Evolutionary conservation across 2,888 invertebrate genomes (phyloP).

Genomic region (Eilema sororculum): DNA sequence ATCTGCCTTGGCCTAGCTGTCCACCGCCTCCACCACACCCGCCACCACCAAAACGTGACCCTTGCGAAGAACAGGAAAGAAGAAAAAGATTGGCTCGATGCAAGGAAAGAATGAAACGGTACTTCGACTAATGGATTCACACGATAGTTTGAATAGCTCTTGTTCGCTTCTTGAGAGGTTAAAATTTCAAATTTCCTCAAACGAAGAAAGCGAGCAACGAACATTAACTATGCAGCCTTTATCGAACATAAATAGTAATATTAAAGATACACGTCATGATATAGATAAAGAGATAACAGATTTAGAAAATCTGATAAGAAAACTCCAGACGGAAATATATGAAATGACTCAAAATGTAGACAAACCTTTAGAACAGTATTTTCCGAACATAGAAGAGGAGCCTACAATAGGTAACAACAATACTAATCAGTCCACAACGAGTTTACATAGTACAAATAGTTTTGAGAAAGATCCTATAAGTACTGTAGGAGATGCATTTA

Average conservation of each 20-base stretch:
- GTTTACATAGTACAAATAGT: not conserved
- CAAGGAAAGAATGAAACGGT: conserved; percentile 65
- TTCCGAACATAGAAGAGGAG: conserved; percentile 11
- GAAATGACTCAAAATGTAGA: conserved; percentile 54
- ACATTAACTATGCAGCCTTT: conserved; percentile 13
- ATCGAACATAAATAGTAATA: not conserved
- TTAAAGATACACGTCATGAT: conserved; percentile 30
- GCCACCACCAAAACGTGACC: conserved; percentile 58
- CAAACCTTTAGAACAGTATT: conserved; percentile 24
- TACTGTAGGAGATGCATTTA: conserved; percentile 12
- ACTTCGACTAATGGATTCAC: conserved; percentile 56
- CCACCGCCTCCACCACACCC: conserved; percentile 59
- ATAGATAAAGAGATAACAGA: conserved; percentile 67
- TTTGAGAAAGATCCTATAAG: not conserved
- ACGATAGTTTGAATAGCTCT: conserved; percentile 22
- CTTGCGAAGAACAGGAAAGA: conserved; percentile 62
- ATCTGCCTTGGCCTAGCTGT: conserved; percentile 61
- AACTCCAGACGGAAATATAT: conserved; percentile 66
- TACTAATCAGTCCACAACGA: not conserved
- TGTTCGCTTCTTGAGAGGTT: conserved; percentile 15
- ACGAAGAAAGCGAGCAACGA: not conserved
- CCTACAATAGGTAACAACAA: not conserved
- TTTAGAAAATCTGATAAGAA: conserved; percentile 42
- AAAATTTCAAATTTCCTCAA: not conserved
- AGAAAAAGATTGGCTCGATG: conserved; percentile 55